Evolutionary conservation across 1,140 invertebrate genomes (phyloP), one percentile per base, ranked within the genome.

Genomic region (Rhopalosiphum maidis): DNA sequence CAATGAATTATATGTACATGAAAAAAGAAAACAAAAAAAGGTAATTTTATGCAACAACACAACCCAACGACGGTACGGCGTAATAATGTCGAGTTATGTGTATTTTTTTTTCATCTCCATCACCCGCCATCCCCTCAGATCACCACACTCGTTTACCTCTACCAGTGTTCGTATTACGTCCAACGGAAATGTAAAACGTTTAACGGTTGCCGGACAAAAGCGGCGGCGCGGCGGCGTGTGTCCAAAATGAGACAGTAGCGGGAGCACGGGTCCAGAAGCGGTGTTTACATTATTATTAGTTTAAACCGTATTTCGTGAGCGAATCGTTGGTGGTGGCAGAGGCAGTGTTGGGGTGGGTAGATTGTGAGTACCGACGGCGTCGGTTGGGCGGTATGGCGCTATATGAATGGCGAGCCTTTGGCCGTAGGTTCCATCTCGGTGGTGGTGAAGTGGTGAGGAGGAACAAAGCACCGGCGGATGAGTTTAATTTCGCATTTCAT

Each of bases 401-500:
- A 77, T 77, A 77, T 77, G 41, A 43, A 43, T 77, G 85, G 25
- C 85, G 43, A 77, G 60, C 60, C 60, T 77, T 77, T 77, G 85
- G 85, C 77, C 35, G 22, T 83, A 21, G 21, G 35, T 83, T 83
- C 22, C 77, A 83, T 83, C 15, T 15, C 23, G 8, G 41, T 85
- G 83, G 8, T 85, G 83, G 41, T 25, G 83, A 83, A 37, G 43
- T 46, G 43, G 25, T 46, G 30, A 43, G 18, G 30, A 48, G 86
- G 85, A 86, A 86, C 37, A 88, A 41, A 37, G n/a, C 87, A 89
- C 87, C 48, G 43, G n/a, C 25, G 68, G 60, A 48, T 77, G 91
- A 92, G 91, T 93, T 93, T 93, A 93, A 93, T 93, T 93, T 93
- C 91, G 91, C 91, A 93, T 93, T 93, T 93, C 91, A 93, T 93